A percentile compares a stretch with the other conserved stretches of the same genome.
Evolutionary conservation across 2,113 vertebrate genomes (phyloP).

Genomic region (Eonycteris spelaea): DNA sequence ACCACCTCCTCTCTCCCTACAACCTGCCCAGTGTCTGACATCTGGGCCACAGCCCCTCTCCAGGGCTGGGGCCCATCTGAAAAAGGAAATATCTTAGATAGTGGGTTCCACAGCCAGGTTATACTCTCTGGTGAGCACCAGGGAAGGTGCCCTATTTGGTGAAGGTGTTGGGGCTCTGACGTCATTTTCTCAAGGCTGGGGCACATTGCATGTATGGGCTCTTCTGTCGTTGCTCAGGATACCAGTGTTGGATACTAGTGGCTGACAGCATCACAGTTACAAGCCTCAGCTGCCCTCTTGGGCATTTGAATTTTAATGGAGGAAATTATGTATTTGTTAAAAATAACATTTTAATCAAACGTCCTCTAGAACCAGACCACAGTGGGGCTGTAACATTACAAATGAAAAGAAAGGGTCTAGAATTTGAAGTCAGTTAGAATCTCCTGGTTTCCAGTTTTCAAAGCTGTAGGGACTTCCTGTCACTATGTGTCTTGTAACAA

Average conservation of each 20-base stretch:
- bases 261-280: background rate
- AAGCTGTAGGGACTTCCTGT: background rate
- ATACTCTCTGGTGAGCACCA: background rate
- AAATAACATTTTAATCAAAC: constrained; percentile 71
- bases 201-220: fast-evolving
- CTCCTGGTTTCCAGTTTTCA: background rate
- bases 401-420: background rate
- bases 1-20: background rate
- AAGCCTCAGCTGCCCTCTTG: constrained; percentile 50
- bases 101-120: background rate
- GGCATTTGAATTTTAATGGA: constrained; percentile 66
- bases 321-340: constrained; percentile 51
- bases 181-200: background rate
- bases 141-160: background rate
- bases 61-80: background rate
- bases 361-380: constrained; percentile 12
- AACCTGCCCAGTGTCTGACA: background rate
- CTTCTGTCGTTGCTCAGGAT: too few species aligned
- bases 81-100: background rate
- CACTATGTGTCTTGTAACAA: fast-evolving
- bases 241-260: background rate
- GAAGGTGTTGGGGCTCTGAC: background rate
- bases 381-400: background rate
- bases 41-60: background rate
- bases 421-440: background rate